Percentiles rank a stretch among this genome's conserved stretches.
Evolutionary conservation across 2,113 vertebrate genomes (phyloP).

Genomic region (Tetrax tetrax): DNA sequence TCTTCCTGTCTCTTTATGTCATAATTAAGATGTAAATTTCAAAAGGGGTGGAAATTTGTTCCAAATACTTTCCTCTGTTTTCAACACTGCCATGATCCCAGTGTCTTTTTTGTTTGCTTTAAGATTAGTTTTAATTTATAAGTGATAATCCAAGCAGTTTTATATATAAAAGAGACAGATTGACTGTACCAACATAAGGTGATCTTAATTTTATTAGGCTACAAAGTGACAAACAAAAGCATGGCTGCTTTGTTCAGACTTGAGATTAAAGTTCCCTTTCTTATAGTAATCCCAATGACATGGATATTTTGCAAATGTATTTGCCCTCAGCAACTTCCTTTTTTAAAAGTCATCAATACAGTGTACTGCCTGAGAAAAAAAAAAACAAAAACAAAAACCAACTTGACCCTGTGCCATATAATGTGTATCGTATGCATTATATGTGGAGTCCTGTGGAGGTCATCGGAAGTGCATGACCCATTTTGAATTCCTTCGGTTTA

Average conservation of each 20-base stretch:
- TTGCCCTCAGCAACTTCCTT: constrained; percentile 1
- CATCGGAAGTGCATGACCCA: neutral
- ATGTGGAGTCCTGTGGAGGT: neutral
- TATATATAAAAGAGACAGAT: neutral
- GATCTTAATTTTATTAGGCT: neutral
- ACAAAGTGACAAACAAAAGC: neutral
- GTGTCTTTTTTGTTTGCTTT: neutral
- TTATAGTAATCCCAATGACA: neutral
- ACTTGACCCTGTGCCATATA: neutral
- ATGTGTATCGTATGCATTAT: neutral
- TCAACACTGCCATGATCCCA: neutral
- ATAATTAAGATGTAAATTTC: neutral
- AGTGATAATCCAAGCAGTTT: neutral
- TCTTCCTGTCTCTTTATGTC: neutral
- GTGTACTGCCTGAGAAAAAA: neutral
- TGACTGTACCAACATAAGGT: neutral
- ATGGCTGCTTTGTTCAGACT: neutral
- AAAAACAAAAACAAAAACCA: neutral
- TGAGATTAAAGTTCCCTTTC: neutral
- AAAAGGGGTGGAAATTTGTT: neutral
- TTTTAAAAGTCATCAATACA: neutral
- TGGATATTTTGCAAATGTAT: constrained; percentile 1
- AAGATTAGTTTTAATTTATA: neutral
- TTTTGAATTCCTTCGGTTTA: neutral
- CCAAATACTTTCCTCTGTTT: neutral